Evolutionary conservation across 2,113 vertebrate genomes (phyloP).

Genomic region (Cinclus cinclus): DNA sequence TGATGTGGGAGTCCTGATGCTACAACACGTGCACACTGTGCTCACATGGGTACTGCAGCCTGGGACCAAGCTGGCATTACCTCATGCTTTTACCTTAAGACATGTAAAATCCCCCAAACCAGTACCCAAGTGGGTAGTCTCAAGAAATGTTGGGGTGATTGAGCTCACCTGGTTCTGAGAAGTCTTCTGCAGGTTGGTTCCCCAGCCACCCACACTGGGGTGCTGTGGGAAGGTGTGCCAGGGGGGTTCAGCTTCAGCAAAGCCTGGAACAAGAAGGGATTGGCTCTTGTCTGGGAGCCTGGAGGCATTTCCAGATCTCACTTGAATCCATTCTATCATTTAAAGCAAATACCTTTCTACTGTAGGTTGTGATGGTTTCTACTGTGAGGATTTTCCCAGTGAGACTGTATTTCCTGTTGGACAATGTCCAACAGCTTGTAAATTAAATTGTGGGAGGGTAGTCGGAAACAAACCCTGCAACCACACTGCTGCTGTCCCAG

Average conservation of each 20-base stretch:
- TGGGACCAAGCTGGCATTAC: neutral
- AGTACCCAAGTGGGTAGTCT: neutral
- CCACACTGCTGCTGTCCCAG: neutral
- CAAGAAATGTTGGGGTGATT: neutral
- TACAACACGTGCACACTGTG: fast-evolving
- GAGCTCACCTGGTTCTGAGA: neutral
- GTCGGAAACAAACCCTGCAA: neutral
- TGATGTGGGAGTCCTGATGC: neutral
- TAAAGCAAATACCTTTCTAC: neutral
- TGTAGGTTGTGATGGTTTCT: neutral
- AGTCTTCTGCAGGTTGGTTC: neutral
- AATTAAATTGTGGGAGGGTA: neutral
- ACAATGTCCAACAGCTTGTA: neutral
- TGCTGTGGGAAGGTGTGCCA: neutral
- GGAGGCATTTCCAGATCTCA: neutral
- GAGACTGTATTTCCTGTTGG: neutral
- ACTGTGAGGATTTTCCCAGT: neutral
- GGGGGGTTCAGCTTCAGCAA: neutral
- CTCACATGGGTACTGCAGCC: neutral
- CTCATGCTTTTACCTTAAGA: neutral
- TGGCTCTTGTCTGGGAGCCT: neutral
- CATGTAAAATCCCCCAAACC: neutral
- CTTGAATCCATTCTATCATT: neutral
- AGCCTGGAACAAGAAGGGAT: fast-evolving
- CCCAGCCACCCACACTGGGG: fast-evolving